Evolutionary conservation across 2,888 invertebrate genomes (phyloP), one percentile per base, ranked within the genome.

Genomic region (Synanthedon vespiformis): DNA sequence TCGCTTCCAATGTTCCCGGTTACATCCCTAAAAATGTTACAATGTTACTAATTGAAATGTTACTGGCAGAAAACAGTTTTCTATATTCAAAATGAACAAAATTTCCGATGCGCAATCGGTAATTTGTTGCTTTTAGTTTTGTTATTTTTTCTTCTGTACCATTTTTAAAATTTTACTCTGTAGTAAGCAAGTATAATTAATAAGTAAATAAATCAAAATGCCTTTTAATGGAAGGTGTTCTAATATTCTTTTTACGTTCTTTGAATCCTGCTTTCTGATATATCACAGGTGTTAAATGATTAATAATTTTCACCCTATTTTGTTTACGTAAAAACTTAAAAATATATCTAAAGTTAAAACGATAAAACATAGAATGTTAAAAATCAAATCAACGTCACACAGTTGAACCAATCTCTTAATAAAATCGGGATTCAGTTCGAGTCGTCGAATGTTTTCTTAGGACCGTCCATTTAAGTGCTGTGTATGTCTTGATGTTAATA

Each of bases 371-470:
- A 34, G 10, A 34, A 34, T 34, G 34, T 34, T 34, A 34, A 34
- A 34, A 34, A 34, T 34, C 34, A 34, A 34, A 34, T 34, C 34
- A 34, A 34, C 10, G 34, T 34, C 49, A 54, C 52, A 48, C 52
- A 34, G 52, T 53, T 18, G 52, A 54, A 52, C 49, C 50, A 52
- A 54, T 44, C 53, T 53, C 52, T 40, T 53, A 61, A 61, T 62
- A 58, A 65, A 72, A 70, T 74, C 70, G 58, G 61, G 64, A 68
- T 68, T 67, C 64, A 56, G 50, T 60, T 51, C 58, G 65, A 60
- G 51, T 59, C 62, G 60, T 64, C 61, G 58, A 60, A 57, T 77
- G 72, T 77, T 77, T 75, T 76, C 65, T 74, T 77, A 77, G 76
- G 77, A 74, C 64, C 61, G 63, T 55, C 71, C 73, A 72, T 74